Percentiles rank a stretch among this genome's conserved stretches.
These are phyloP conservation scores for Phenacoccus solenopsis DNA, from an alignment of 1,140 invertebrate species.

Conservation along the genomic window DNA sequence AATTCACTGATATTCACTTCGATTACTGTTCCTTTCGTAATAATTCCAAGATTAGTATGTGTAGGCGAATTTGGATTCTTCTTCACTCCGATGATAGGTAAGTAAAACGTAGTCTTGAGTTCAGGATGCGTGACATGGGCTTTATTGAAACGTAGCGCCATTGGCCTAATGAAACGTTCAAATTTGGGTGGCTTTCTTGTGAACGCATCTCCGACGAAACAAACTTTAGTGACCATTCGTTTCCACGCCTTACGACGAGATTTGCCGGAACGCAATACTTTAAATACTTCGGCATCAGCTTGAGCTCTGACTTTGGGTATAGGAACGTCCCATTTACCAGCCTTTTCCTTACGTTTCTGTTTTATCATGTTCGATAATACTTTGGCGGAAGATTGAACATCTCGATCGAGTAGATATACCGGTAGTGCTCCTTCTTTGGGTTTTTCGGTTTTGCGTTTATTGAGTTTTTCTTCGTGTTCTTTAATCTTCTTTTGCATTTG, in stretches of 20 bases:
- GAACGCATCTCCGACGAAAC: slow-evolving; percentile 95
- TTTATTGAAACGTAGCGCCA: slow-evolving; percentile 92
- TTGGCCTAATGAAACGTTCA: slow-evolving; percentile 96
- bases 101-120: slow-evolving; percentile 94
- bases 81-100: slow-evolving; percentile 98
- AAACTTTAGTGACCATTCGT: slow-evolving; percentile 98
- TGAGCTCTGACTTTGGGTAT: slow-evolving; percentile 96
- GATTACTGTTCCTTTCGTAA: slow-evolving; percentile 95
- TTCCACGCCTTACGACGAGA: slow-evolving; percentile 96
- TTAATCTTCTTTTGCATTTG: slow-evolving; percentile 98
- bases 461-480: slow-evolving; percentile 77
- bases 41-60: slow-evolving; percentile 94
- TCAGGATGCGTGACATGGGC: slow-evolving; percentile 99
- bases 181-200: slow-evolving; percentile 99
- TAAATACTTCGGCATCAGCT: slow-evolving; percentile 96
- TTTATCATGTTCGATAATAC: slow-evolving; percentile 99
- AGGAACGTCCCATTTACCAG: slow-evolving; percentile 99
- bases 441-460: slow-evolving; percentile 51
- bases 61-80: slow-evolving; percentile 97
- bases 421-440: slow-evolving; percentile 87
- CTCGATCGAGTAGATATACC: slow-evolving; percentile 91
- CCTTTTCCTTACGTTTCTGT: slow-evolving; percentile 99
- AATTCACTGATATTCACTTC: slow-evolving; percentile 98
- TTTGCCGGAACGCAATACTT: slow-evolving; percentile 80
- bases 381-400: slow-evolving; percentile 86